Evolutionary conservation across 2,888 invertebrate genomes (phyloP), one percentile per base, ranked within the genome.

Genomic region (Zhuqinia jingwanae): DNA sequence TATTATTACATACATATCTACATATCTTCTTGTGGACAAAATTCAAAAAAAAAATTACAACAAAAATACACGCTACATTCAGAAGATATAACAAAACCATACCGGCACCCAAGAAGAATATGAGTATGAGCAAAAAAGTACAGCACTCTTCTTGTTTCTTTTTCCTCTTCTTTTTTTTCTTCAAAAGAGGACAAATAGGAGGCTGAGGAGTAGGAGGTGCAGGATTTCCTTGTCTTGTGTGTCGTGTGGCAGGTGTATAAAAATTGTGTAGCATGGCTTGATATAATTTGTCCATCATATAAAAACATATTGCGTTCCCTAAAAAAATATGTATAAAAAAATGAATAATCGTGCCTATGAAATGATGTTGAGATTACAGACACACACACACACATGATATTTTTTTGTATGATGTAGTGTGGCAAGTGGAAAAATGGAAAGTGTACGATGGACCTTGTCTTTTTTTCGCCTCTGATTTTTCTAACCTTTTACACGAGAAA

Each of bases 241-340:
- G 79, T 78, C 85, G 79, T 79, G 85, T 79, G 85, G 85, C 77
- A 79, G 78, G 73, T 85, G 73, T 36, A 76, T 25, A 68, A n/a
- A 73, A 73, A 27, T 50, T 53, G 8, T 53, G 73, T 73, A 30
- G 73, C 73, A 73, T 83, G 83, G 45, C 42, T 53, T 68, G 36
- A 75, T 82, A 63, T 76, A 45, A 75, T 53, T 56, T 75, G 82
- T 70, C 27, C 22, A n/a, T 73, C n/a, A n/a, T n/a, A n/a, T n/a
- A n/a, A n/a, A n/a, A n/a, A n/a, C 25, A 73, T 73, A 73, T 73
- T 73, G 45, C 63, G 30, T 50, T 79, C n/a, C 22, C 42, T 45
- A 20, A 63, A n/a, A n/a, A n/a, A n/a, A n/a, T n/a, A n/a, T n/a
- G n/a, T n/a, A n/a, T n/a, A n/a, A n/a, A n/a, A n/a, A n/a, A n/a